Evolutionary conservation across 1,140 invertebrate species (phyloP).

Genomic region (Asbolus verrucosus): DNA sequence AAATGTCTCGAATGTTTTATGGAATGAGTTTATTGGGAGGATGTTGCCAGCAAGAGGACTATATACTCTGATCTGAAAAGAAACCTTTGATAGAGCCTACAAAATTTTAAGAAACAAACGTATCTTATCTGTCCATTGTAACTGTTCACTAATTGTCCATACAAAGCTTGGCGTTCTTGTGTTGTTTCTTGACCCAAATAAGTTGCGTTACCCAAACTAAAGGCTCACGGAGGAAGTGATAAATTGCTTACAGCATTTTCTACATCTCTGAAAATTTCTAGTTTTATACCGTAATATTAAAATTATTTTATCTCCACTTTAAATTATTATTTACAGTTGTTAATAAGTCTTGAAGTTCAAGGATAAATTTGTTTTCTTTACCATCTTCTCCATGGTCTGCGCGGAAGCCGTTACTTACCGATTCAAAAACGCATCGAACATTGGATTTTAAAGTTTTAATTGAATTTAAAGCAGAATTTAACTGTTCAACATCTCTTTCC

Average conservation of each 20-base stretch:
- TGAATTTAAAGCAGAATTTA: conserved; percentile 79
- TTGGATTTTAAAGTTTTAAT: conserved; percentile 82
- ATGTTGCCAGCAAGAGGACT: conserved; percentile 81
- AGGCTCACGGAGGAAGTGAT: conserved; percentile 78
- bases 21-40: conserved; percentile 84
- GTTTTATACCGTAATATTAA: conserved; percentile 36
- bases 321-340: conserved; percentile 81
- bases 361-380: conserved; percentile 81
- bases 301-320: conserved; percentile 67
- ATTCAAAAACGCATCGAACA: conserved; percentile 85
- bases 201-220: conserved; percentile 85
- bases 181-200: conserved; percentile 88
- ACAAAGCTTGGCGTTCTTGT: conserved; percentile 87
- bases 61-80: conserved; percentile 81
- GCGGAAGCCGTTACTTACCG: conserved; percentile 80
- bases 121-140: conserved; percentile 94
- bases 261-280: conserved; percentile 73
- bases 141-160: conserved; percentile 86
- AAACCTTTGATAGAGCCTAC: no score
- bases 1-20: conserved; percentile 83
- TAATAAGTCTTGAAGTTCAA: conserved; percentile 82
- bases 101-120: not conserved
- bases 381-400: conserved; percentile 82
- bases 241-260: conserved; percentile 80
- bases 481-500: conserved; percentile 72